These are phyloP conservation scores for Scaptodrosophila lebanonensis DNA, from an alignment of 1,140 invertebrate species.

Conservation along the genomic window DNA sequence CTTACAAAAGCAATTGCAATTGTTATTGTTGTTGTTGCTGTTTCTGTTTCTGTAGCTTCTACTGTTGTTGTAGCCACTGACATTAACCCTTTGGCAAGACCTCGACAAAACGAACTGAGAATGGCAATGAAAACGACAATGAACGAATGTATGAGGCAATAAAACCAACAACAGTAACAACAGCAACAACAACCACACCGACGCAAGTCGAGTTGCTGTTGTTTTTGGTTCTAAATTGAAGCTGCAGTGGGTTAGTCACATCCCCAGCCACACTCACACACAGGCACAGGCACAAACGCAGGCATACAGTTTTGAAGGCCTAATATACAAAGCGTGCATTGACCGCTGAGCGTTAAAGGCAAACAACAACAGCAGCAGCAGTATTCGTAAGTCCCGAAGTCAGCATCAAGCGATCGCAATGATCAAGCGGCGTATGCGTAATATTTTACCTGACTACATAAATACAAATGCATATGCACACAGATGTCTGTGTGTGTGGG, in stretches of 20 bases:
- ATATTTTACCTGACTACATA: constrained; percentile 9
- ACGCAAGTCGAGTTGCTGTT: constrained; percentile 38
- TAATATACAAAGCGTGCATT: constrained; percentile 51
- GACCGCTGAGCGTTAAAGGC: constrained; percentile 31
- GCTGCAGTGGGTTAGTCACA: constrained; percentile 46
- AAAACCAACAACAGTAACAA: background rate
- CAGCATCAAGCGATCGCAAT: constrained; percentile 11
- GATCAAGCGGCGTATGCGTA: constrained; percentile 36
- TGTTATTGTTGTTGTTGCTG: constrained; percentile 4
- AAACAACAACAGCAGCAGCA: constrained; percentile 14
- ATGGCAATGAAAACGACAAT: constrained; percentile 18
- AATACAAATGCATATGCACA: too few species aligned
- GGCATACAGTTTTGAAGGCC: constrained; percentile 35
- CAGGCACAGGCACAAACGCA: background rate
- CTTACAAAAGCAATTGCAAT: too few species aligned
- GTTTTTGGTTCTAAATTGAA: constrained; percentile 64
- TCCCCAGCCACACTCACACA: constrained; percentile 23
- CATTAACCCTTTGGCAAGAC: constrained; percentile 27
- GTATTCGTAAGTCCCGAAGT: background rate
- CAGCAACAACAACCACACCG: constrained; percentile 26
- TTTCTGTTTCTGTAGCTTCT: too few species aligned
- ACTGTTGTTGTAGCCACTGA: background rate
- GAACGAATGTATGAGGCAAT: constrained; percentile 30
- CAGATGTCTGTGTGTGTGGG: too few species aligned
- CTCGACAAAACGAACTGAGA: constrained; percentile 11